Base-by-base conservation (phyloP, 2,113 vertebrate genomes). In the Rostratula benghalensis region DNA sequence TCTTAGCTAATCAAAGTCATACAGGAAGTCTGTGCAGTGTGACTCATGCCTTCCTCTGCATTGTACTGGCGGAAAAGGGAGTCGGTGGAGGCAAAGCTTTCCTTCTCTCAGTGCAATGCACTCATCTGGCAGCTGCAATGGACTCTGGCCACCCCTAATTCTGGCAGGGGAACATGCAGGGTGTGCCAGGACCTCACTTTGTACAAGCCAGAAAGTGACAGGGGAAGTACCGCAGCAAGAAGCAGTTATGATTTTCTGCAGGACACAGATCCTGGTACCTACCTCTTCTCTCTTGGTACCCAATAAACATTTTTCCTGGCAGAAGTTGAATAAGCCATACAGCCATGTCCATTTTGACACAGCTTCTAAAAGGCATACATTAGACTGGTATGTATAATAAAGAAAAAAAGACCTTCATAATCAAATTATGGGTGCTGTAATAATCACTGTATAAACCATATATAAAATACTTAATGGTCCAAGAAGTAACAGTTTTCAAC, bases 1-100 rank as follows among this genome's bases (percentile, higher is more conserved):
- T 56, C 73, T 79, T 81, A 50, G 39, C 65, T 93, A 89, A 94
- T 81, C 80, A 87, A 81, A 93, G 41, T 24, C 56, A 78, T 33
- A 73, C 21, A 93, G 79, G 79, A 95, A 96, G 39, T 2, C 3
- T 73, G 84, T 77, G 59, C 50, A 59, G 81, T 30, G 56, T 87
- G 90, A 93, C 41, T 89, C 90, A 95, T 50, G 74, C 39, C 60
- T 75, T 81, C 79, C 83, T 83, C 91, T 90, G 82, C 94, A 73
- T 35, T 70, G 31, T 31, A 79, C 79, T 90, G 88, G 82, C 88
- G 93, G 69, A 82, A 89, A 61, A 60, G 3, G 1, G 77, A 89
- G 69, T 23, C 78, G 67, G 53, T 89, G 61, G 33, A 71, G 57
- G 91, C 69, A 69, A 64, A 48, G 81, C 43, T 53, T 64, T 56